These are phyloP conservation scores for Alosa alosa DNA, from an alignment of 2,113 vertebrate genomes.

Conservation along the genomic window DNA sequence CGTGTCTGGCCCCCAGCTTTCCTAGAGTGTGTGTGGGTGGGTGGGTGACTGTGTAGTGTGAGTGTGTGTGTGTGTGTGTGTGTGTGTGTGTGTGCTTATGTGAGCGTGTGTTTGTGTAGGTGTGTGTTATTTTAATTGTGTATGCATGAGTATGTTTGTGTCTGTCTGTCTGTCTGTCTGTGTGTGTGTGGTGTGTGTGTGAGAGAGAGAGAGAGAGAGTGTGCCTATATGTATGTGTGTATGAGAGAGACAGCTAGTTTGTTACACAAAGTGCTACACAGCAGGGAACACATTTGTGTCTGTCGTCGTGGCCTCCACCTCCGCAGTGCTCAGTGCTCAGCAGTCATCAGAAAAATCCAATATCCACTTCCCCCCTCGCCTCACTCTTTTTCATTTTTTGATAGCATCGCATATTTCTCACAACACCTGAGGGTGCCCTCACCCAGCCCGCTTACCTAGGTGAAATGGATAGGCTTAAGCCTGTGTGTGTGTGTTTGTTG, in stretches of 20 bases:
- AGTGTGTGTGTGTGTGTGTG: not conserved
- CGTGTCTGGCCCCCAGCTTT: not conserved
- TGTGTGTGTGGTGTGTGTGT: constrained; percentile 9
- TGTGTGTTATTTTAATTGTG: not conserved
- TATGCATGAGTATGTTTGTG: not conserved
- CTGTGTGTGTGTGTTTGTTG: not conserved
- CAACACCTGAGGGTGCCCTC: constrained; percentile 11
- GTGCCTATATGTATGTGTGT: not conserved
- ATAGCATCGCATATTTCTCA: not conserved
- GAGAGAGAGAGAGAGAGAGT: not conserved
- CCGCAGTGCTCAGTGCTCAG: not conserved
- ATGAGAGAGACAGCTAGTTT: not conserved
- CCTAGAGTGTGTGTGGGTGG: not conserved
- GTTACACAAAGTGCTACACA: not conserved
- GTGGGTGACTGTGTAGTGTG: not conserved
- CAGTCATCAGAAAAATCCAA: not conserved
- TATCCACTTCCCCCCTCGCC: not conserved
- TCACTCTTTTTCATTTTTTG: constrained; percentile 3
- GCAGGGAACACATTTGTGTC: not conserved
- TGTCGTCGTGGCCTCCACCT: not conserved
- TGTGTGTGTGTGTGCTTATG: not conserved
- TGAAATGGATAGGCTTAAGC: constrained; percentile 6
- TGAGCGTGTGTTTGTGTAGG: not conserved
- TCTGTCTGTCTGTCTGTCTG: not conserved
- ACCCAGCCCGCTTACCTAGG: not conserved